phyloP scores from a whole-genome alignment of 1,140 invertebrate genomes.

The Drosophila triauraria region DNA sequence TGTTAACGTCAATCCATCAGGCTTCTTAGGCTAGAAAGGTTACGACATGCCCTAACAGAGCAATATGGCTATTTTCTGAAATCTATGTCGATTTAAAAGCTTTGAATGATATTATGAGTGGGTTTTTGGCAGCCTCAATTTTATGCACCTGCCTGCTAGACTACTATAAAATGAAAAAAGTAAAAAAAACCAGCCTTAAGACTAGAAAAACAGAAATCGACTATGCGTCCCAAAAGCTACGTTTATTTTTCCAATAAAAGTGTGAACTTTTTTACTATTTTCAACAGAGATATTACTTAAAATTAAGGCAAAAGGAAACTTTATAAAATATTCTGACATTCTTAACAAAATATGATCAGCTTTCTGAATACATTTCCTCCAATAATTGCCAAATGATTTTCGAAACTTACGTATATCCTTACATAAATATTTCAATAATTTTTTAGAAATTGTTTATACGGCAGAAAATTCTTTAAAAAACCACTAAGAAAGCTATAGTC shows the following conservation, averaged over 20 bases:
- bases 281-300: not conserved
- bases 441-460: no score
- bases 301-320: not conserved
- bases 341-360: no score
- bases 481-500: no score
- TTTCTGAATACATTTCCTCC: no score
- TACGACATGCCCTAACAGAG: no score
- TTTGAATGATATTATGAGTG: conserved; percentile 3
- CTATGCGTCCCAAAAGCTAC: conserved; percentile 50
- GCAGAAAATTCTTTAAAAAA: no score
- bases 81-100: not conserved
- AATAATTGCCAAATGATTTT: no score
- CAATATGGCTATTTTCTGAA: not conserved
- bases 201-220: conserved; percentile 56
- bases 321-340: no score
- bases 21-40: not conserved
- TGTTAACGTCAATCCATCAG: no score
- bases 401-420: no score
- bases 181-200: conserved; percentile 6
- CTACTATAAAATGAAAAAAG: conserved; percentile 17
- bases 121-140: conserved; percentile 48
- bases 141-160: conserved; percentile 68
- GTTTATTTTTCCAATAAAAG: conserved; percentile 1
- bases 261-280: not conserved
- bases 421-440: no score